Evolutionary conservation across 2,797 vertebrate species (phyloP).

Genomic region (Varecia variegata): DNA sequence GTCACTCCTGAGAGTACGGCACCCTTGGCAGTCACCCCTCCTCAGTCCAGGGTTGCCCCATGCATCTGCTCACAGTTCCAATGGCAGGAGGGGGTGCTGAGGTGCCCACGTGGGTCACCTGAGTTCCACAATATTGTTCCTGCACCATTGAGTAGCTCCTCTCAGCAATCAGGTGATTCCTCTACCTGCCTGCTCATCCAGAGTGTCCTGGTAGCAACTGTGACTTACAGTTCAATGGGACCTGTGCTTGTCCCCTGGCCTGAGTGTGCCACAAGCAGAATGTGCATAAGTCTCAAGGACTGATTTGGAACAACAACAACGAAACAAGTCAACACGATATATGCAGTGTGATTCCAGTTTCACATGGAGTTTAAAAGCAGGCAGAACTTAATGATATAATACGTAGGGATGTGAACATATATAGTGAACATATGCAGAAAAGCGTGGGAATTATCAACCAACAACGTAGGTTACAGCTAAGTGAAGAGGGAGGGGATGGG

Average conservation of each 20-base stretch:
- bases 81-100: neutral
- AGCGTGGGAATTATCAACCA: neutral
- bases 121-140: neutral
- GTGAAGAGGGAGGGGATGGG: neutral
- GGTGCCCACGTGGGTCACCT: neutral
- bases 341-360: neutral
- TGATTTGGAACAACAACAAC: neutral
- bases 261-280: neutral
- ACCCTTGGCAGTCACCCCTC: neutral
- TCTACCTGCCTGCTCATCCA: neutral
- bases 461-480: neutral
- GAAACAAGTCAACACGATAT: neutral
- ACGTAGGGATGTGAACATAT: neutral
- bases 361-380: neutral
- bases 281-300: neutral
- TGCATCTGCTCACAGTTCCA: no score
- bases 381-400: neutral
- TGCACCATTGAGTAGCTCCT: no score
- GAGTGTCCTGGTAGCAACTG: neutral
- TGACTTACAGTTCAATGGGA: neutral
- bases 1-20: neutral
- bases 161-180: neutral
- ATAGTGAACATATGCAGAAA: neutral
- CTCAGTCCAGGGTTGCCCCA: neutral
- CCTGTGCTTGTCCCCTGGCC: neutral